Percentiles rank a stretch among this genome's conserved stretches.
Conservation (phyloP, 2,797 vertebrate genomes). For the Oreortyx pictus region DNA sequence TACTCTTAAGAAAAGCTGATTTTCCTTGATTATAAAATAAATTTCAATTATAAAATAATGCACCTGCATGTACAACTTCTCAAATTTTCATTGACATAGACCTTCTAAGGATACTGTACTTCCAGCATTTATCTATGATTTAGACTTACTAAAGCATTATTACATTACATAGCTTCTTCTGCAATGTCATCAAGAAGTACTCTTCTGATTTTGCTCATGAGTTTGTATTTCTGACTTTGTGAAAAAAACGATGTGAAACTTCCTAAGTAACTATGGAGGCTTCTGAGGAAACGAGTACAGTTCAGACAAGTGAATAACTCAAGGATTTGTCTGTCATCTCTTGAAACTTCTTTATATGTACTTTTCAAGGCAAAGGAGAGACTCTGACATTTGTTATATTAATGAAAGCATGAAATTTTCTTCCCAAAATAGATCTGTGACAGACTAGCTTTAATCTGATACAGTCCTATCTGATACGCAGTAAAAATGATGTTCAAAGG, state of each 20-base stretch:
- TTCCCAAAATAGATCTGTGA: constrained; percentile 37
- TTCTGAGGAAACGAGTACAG: not conserved
- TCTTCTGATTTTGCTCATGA: not conserved
- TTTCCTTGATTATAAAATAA: not conserved
- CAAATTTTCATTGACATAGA: not conserved
- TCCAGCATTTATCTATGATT: not conserved
- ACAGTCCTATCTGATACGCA: not conserved
- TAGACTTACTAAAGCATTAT: not conserved
- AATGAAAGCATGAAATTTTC: constrained; percentile 1
- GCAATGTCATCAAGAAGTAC: not conserved
- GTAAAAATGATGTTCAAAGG: constrained; percentile 4
- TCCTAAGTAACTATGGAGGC: not conserved
- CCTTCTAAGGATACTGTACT: not conserved
- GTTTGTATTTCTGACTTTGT: not conserved
- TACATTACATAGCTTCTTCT: not conserved
- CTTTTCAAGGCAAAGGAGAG: constrained; percentile 10
- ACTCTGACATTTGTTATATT: constrained; percentile 12
- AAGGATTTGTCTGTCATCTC: constrained; percentile 23
- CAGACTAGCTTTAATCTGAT: constrained; percentile 25
- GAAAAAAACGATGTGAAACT: not conserved
- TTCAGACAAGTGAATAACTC: constrained; percentile 12
- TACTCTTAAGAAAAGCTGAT: not conserved
- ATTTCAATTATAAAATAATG: not conserved
- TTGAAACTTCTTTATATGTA: not conserved
- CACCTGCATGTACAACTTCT: not conserved